Evolutionary conservation across 2,797 vertebrate genomes (phyloP), one percentile per base, ranked within the genome.

Genomic region (Chromobotia macracanthus): DNA sequence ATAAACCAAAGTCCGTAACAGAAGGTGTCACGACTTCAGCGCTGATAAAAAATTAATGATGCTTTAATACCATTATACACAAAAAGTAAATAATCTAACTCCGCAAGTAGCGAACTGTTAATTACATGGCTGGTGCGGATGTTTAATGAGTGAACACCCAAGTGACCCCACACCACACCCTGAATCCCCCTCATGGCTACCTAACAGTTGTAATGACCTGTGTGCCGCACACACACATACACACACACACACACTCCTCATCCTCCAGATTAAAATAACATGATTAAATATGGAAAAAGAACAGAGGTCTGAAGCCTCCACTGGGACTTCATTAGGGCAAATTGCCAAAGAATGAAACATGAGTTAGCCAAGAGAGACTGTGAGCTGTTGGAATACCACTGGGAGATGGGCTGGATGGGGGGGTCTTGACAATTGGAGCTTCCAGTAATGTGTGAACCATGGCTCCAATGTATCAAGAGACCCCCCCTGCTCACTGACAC

Each of bases 301-400:
- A 94, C 93, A 94, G 93, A 92, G 93, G 94, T 93, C 94, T 95
- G 95, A 95, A 94, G 94, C 94, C 94, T 97, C 97, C 96, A 92
- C 88, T 83, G 97, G 96, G 97, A 96, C 94, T 96, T 98, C 96
- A 96, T 98, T 96, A 98, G 96, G 96, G 96, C 96, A 96, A 96
- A 98, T 96, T 97, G 97, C 96, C 97, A 97, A 96, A 95, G 96
- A 97, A 96, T 96, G 97, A 98, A 97, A 97, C 97, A 97, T 95
- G 95, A 97, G 96, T 95, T 95, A 95, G 95, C 92, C 94, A 95
- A 95, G 94, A 95, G 95, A 96, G 95, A 92, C 95, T 93, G 95
- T 92, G 93, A 94, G 94, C 95, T 89, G 93, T 92, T 88, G 87
- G 84, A 91, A 91, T 92, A 94, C 95, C 95, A 86, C 91, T 86